These are phyloP conservation scores for Bradypus variegatus DNA, from an alignment of 2,797 vertebrate genomes.

Conservation along the genomic window DNA sequence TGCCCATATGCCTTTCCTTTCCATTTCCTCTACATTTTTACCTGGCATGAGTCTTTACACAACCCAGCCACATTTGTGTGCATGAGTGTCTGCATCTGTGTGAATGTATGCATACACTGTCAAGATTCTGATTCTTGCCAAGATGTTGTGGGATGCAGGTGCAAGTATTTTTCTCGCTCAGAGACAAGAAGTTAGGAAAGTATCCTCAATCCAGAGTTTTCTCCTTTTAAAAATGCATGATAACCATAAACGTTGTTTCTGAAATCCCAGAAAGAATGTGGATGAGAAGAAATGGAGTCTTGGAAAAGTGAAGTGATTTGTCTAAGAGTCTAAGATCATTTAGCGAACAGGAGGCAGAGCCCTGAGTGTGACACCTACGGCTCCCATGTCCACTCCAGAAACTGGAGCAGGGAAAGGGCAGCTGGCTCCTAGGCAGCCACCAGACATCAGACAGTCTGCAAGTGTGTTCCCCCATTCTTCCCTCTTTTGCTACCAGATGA, in stretches of 20 bases:
- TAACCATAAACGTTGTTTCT: neutral
- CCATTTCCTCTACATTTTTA: neutral
- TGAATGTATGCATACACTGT: neutral
- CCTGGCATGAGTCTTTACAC: neutral
- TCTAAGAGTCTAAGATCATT: neutral
- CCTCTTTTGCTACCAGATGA: neutral
- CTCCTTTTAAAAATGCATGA: neutral
- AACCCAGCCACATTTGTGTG: neutral
- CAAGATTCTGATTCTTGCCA: neutral
- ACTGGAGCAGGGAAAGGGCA: neutral
- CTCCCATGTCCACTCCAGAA: neutral
- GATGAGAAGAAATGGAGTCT: neutral
- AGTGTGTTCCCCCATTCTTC: fast-evolving
- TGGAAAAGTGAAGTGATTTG: neutral
- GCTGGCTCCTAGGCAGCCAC: neutral
- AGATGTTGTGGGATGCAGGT: neutral
- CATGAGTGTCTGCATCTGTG: fast-evolving
- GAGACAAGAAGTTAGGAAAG: neutral
- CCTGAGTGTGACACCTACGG: neutral
- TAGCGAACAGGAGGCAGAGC: neutral
- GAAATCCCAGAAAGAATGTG: neutral
- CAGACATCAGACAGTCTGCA: neutral
- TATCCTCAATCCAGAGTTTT: neutral
- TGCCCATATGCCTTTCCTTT: neutral
- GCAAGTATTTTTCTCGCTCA: neutral